These are phyloP conservation scores for Indri indri DNA, from an alignment of 2,113 vertebrate species.

Conservation along the genomic window DNA sequence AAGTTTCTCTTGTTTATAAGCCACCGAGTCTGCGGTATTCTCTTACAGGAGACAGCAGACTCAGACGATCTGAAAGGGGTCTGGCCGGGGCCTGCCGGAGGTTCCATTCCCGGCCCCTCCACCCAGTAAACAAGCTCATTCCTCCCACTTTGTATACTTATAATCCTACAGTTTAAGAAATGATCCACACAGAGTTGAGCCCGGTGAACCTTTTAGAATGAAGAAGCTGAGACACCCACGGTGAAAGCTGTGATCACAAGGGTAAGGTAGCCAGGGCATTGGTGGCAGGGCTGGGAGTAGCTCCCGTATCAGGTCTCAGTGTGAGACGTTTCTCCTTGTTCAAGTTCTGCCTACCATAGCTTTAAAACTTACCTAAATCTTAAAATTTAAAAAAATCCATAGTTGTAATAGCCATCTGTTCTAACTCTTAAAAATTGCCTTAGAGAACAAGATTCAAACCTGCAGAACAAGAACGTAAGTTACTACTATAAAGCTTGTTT, in stretches of 20 bases:
- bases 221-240: background rate
- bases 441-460: background rate
- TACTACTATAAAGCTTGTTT: background rate
- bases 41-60: background rate
- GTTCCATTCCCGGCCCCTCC: background rate
- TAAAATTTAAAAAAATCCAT: background rate
- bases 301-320: accelerated
- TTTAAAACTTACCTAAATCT: background rate
- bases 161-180: background rate
- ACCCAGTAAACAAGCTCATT: background rate
- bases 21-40: too few relatives aligned
- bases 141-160: background rate
- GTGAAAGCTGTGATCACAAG: background rate
- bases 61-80: background rate
- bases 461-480: conserved; percentile 15
- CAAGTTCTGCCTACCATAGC: background rate
- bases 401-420: background rate
- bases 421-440: background rate
- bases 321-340: background rate
- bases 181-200: background rate
- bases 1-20: background rate
- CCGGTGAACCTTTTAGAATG: background rate
- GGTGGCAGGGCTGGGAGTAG: background rate
- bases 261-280: too few relatives aligned
- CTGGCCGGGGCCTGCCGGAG: background rate